Evolutionary conservation across 2,113 vertebrate genomes (phyloP), one percentile per base, ranked within the genome.

Genomic region (Pitta sordida): DNA sequence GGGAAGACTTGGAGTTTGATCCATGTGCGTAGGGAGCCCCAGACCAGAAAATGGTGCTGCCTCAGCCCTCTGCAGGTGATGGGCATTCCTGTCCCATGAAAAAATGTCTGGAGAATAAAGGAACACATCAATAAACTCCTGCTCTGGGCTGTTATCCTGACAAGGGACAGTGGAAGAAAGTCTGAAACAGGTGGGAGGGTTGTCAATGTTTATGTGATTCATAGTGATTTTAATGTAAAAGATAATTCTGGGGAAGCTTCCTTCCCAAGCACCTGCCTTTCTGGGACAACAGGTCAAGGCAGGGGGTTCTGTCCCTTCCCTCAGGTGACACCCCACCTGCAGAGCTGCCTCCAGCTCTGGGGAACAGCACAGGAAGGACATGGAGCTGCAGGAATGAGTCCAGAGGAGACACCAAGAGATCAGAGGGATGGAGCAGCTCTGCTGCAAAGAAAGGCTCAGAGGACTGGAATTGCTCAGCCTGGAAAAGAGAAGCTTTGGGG

Each of bases 1-100:
- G 39, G 34, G 6, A 23, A 15, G 37, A 1, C 9, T 0, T n/a
- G 48, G 69, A 21, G 17, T 44, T 34, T 32, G 39, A 23, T n/a
- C 32, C 43, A 0, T 11, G 1, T 5, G 68, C 55, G 9, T 2
- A 3, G 43, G 1, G 86, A 70, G 55, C 16, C 55, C 20, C 20
- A n/a, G 11, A 30, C 21, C n/a, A 12, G 8, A 3, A 23, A 32
- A 7, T 15, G 19, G 2, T 55, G 62, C 85, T 78, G 78, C 17
- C 1, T 21, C 26, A 24, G 75, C 2, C 3, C 27, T n/a, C 68
- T 75, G n/a, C 77, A 64, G 74, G 16, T 71, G 34, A 9, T 23
- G 41, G 7, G 21, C 14, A 7, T 48, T 71, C 81, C 69, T 85
- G 36, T 79, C 56, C 60, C 8, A 0, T 19, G 17, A 22, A 73